Conservation (phyloP, 2,797 vertebrate species). For the Ispidina picta region DNA sequence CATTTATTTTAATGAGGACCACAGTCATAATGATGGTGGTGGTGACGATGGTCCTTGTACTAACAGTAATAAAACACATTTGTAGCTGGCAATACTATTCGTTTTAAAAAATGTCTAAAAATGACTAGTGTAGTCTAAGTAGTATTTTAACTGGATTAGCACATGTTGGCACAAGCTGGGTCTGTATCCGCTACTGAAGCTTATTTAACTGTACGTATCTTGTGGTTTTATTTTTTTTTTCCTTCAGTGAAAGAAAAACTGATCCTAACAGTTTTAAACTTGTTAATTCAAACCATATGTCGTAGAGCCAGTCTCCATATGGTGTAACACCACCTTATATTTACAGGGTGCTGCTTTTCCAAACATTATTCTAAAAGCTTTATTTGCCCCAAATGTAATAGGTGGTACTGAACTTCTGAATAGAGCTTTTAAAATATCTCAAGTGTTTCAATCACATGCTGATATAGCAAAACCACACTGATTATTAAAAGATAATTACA, state of each 20-base stretch:
- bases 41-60: conserved; percentile 31
- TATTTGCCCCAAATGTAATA: conserved; percentile 77
- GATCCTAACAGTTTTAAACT: conserved; percentile 87
- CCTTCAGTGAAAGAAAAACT: conserved; percentile 84
- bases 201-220: conserved; percentile 76
- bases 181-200: conserved; percentile 68
- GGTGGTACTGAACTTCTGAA: conserved; percentile 53
- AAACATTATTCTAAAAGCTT: conserved; percentile 79
- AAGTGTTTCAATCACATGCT: conserved; percentile 44
- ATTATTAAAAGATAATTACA: conserved; percentile 75
- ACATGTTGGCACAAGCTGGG: conserved; percentile 52
- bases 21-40: conserved; percentile 54
- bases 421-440: conserved; percentile 55
- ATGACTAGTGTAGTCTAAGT: neutral
- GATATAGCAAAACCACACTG: conserved; percentile 56
- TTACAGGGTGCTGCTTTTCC: conserved; percentile 80
- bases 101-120: neutral
- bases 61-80: conserved; percentile 64
- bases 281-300: conserved; percentile 87
- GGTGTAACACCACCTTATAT: conserved; percentile 82
- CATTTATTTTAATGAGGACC: conserved; percentile 70
- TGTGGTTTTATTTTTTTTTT: conserved; percentile 51
- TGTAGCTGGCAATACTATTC: conserved; percentile 30
- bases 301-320: conserved; percentile 81
- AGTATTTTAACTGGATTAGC: conserved; percentile 63